Base-by-base conservation (phyloP, 2,797 vertebrate genomes). In the Heterohyrax brucei region DNA sequence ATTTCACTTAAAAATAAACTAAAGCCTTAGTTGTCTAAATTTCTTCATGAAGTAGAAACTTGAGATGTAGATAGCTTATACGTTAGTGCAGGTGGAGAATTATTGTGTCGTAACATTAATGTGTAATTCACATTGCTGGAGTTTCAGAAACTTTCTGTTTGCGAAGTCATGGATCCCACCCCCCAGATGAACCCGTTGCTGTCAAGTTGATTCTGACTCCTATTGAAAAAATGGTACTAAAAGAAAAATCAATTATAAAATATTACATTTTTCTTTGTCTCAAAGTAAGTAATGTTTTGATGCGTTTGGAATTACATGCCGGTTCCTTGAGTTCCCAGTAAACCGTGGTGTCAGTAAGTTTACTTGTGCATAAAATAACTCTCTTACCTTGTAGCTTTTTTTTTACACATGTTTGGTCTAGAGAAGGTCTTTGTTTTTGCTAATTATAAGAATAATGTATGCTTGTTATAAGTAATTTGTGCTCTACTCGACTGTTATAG, bases 381-480 rank as follows among this genome's bases (percentile, higher is more conserved):
- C 9, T 75, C 24, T 68, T 79, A 56, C 24, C 21, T 82, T 0
- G 82, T 46, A 75, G 30, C 39, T 76, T 26, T 64, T 56, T 56
- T 56, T 56, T 2, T 21, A 3, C 18, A 68, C 16, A 33, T 89
- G 0, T 93, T 79, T 95, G 81, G 83, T 9, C 61, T 10, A 1
- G 2, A 16, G 39, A 90, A 88, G 7, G 39, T 80, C 50, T 89
- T 72, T 90, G 72, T 75, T 89, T 91, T 89, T 93, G n/a, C n/a
- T 91, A 30, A 26, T 64, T 16, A 0, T 50, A 59, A 78, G 28
- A 68, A 89, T 48, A 26, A n/a, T 7, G 30, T 83, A 44, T 8
- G 1, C 48, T 81, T 48, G 21, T n/a, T 81, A 0, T 59, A 21
- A 18, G 21, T 70, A 75, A 76, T 78, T 61, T 18, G n/a, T 9